phyloP scores from a whole-genome alignment of 2,113 vertebrate species.

The Arothron firmamentum region DNA sequence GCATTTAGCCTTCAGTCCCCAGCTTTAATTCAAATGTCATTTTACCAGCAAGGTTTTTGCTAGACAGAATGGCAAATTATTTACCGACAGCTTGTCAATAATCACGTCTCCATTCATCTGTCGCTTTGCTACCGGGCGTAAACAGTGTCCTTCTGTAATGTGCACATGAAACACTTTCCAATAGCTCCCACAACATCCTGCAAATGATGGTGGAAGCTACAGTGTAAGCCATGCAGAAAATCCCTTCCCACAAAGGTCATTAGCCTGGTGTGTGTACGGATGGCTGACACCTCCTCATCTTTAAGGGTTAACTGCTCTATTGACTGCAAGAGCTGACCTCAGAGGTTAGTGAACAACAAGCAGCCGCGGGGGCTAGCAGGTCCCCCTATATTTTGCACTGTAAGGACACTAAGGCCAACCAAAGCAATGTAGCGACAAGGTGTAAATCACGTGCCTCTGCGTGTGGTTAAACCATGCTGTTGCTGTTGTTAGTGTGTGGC shows the following conservation, averaged over 20 bases:
- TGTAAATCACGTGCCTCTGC: not conserved
- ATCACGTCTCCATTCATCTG: constrained; percentile 9
- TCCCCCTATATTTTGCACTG: constrained; percentile 20
- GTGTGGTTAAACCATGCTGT: constrained; percentile 15
- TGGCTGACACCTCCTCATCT: constrained; percentile 30
- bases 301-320: constrained; percentile 38
- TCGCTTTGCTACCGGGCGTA: constrained; percentile 18
- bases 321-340: constrained; percentile 40
- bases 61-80: constrained; percentile 7
- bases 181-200: constrained; percentile 41
- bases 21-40: not conserved
- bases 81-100: constrained; percentile 22
- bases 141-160: constrained; percentile 21
- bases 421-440: not conserved
- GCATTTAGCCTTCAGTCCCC: not conserved
- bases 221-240: constrained; percentile 21
- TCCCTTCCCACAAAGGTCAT: constrained; percentile 39
- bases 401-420: constrained; percentile 4
- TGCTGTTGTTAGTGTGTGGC: constrained; percentile 32
- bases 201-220: constrained; percentile 34
- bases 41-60: not conserved
- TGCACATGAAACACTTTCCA: constrained; percentile 17
- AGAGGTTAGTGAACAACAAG: constrained; percentile 32
- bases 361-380: not conserved
- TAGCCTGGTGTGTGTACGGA: constrained; percentile 20